Evolutionary conservation across 2,888 invertebrate genomes (phyloP).

Genomic region (Digitonthophagus gazella): DNA sequence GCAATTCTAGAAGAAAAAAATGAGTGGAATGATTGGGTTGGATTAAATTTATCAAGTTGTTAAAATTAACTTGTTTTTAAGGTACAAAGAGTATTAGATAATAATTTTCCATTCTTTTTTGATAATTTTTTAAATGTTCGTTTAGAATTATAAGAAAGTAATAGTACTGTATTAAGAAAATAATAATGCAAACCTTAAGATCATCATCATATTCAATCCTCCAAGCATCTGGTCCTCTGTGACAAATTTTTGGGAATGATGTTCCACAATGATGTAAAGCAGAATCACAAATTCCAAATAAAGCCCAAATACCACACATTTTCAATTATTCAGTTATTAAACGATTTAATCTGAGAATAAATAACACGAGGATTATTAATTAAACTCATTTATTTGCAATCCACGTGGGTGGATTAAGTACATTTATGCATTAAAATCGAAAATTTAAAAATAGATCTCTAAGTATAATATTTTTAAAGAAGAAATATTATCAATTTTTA

Average conservation of each 20-base stretch:
- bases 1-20: constrained; percentile 53
- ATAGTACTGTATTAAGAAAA: too few relatives aligned
- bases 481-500: too few relatives aligned
- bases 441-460: too few relatives aligned
- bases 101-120: background rate
- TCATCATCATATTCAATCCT: constrained; percentile 67
- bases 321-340: constrained; percentile 4
- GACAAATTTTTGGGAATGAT: constrained; percentile 64
- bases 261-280: constrained; percentile 58
- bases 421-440: background rate
- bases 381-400: background rate
- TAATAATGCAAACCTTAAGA: constrained; percentile 54
- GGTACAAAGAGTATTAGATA: background rate
- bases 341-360: background rate
- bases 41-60: background rate
- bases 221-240: constrained; percentile 76
- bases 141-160: too few relatives aligned
- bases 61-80: background rate
- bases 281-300: constrained; percentile 64
- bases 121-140: background rate
- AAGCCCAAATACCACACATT: constrained; percentile 80
- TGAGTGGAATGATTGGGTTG: background rate
- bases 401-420: background rate
- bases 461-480: too few relatives aligned
- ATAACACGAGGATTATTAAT: background rate